Evolutionary conservation across 2,888 invertebrate species (phyloP).

Genomic region (Hemithea aestivaria): DNA sequence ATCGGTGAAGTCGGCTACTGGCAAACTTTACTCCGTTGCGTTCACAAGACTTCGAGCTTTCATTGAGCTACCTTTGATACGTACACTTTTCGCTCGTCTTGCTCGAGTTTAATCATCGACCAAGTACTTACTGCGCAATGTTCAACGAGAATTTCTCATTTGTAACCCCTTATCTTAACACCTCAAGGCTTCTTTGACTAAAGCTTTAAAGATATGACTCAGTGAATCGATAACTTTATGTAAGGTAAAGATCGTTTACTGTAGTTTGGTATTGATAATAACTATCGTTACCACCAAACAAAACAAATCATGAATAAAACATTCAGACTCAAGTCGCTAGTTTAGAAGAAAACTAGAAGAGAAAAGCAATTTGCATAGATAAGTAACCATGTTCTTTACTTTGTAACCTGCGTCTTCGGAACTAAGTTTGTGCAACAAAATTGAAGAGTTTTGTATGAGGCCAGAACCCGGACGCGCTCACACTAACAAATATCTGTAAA

Average conservation of each 20-base stretch:
- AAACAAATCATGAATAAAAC: constrained; percentile 34
- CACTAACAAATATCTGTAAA: constrained; percentile 37
- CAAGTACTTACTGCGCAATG: not conserved
- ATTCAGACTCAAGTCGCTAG: constrained; percentile 27
- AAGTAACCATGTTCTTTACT: constrained; percentile 34
- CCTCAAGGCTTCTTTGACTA: too few species aligned
- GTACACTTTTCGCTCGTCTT: constrained; percentile 18
- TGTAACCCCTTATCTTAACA: not conserved
- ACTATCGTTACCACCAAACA: constrained; percentile 23
- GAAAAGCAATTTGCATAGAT: constrained; percentile 40
- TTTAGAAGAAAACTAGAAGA: constrained; percentile 33
- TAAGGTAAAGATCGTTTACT: too few species aligned
- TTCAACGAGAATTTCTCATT: constrained; percentile 5
- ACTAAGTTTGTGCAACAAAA: constrained; percentile 32
- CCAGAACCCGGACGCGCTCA: constrained; percentile 19
- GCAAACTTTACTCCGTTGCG: constrained; percentile 27
- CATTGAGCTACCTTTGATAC: constrained; percentile 26
- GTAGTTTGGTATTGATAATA: too few species aligned
- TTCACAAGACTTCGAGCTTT: constrained; percentile 22
- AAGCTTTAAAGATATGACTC: too few species aligned
- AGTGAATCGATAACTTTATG: too few species aligned
- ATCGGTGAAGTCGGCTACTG: constrained; percentile 18
- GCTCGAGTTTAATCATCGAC: constrained; percentile 17
- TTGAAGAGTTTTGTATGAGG: constrained; percentile 28
- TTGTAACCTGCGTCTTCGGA: constrained; percentile 35